Percentiles rank a stretch among this genome's conserved stretches.
phyloP scores from a whole-genome alignment of 53 echinoderm and acorn worm genomes.

The Henricia sp. region DNA sequence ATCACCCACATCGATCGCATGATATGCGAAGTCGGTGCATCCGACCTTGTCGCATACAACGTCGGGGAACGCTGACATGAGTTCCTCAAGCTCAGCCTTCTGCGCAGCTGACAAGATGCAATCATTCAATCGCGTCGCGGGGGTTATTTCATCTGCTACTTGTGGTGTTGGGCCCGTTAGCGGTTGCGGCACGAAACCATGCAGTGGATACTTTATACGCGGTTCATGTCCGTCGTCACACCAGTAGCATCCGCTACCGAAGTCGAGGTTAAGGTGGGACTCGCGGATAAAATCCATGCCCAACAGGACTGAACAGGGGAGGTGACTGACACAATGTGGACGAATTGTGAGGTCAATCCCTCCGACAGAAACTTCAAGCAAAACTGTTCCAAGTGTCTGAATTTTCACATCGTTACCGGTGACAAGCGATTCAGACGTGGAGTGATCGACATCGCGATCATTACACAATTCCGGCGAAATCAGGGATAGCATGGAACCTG shows the following conservation, averaged over 20 bases:
- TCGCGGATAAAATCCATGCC: constrained; percentile 20
- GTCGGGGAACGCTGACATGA: constrained; percentile 1
- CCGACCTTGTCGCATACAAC: constrained; percentile 19
- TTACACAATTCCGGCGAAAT: neutral
- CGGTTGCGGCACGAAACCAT: neutral
- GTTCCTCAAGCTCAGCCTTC: neutral
- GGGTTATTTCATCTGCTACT: too few species aligned
- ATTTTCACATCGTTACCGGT: neutral
- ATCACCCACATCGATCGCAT: neutral
- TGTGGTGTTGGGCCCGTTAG: neutral
- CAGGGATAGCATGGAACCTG: neutral
- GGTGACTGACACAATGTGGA: neutral
- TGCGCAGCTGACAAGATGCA: neutral
- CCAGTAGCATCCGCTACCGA: neutral
- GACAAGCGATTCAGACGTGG: neutral
- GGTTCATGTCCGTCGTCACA: neutral
- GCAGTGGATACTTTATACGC: neutral
- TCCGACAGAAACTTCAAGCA: constrained; percentile 2
- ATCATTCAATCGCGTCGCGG: neutral
- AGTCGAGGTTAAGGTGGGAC: constrained; percentile 20
- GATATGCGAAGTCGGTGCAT: constrained; percentile 24
- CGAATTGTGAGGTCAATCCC: neutral
- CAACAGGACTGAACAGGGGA: constrained; percentile 34
- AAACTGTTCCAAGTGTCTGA: neutral
- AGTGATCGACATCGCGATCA: too few species aligned